These are phyloP conservation scores for Disparrhopalites patrizii DNA, from an alignment of 2,888 invertebrate genomes.

Conservation along the genomic window DNA sequence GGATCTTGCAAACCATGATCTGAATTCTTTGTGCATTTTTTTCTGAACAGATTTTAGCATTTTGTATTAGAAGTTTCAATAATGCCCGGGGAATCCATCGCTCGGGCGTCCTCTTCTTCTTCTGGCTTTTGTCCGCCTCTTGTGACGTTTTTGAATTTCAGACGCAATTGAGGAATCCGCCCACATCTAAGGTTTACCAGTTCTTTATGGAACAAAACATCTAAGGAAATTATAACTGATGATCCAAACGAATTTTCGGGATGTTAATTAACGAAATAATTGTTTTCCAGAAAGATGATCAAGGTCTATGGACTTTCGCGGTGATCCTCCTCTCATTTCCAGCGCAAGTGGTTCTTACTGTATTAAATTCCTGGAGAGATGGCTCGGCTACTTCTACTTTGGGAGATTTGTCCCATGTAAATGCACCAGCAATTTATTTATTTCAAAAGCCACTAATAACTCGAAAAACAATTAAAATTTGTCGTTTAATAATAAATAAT, in stretches of 20 bases:
- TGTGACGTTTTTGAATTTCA: constrained; percentile 59
- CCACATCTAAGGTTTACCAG: too few species aligned
- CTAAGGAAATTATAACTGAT: too few species aligned
- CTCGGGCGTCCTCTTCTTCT: constrained; percentile 84
- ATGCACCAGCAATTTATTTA: background rate
- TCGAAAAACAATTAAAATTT: too few species aligned
- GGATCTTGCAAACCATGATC: background rate
- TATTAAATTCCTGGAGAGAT: background rate
- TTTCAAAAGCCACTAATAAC: too few species aligned
- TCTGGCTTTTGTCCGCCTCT: constrained; percentile 71
- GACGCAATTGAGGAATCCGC: background rate
- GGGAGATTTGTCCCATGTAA: background rate
- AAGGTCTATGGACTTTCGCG: constrained; percentile 20
- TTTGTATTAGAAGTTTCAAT: background rate
- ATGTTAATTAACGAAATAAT: too few species aligned
- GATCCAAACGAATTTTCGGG: too few species aligned
- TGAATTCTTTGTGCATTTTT: background rate
- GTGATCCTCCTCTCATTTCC: constrained; percentile 32
- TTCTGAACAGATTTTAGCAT: background rate
- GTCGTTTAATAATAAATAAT: too few species aligned
- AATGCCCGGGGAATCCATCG: background rate
- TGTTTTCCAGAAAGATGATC: background rate
- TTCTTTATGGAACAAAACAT: too few species aligned
- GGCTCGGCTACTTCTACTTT: background rate
- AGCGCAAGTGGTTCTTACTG: constrained; percentile 20